Percentiles rank a stretch among this genome's conserved stretches.
Conservation (phyloP, 2,888 invertebrate genomes). For the Choristoneura rosaceana region DNA sequence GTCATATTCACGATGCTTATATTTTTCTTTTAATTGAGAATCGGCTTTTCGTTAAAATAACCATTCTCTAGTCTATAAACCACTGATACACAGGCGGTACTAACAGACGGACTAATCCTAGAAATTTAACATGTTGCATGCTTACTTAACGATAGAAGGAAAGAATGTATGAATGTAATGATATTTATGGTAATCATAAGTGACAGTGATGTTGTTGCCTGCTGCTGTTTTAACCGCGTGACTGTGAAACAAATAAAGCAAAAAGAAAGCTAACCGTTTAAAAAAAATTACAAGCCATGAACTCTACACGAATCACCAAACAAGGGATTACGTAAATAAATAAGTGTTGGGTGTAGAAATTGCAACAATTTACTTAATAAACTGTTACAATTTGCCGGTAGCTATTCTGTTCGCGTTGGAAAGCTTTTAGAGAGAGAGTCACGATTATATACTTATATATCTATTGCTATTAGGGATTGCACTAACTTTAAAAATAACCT, state of each 20-base stretch:
- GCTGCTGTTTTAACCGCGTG: not conserved
- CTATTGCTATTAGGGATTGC: conserved; percentile 1
- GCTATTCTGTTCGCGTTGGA: conserved; percentile 15
- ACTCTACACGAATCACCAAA: conserved; percentile 14
- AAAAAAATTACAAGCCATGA: not conserved
- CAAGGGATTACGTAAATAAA: conserved; percentile 23
- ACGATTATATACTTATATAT: conserved; percentile 6
- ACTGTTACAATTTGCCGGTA: conserved; percentile 32
- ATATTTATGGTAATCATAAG: not conserved
- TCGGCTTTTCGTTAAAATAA: too few species aligned
- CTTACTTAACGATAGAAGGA: not conserved
- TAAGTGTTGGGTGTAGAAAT: conserved; percentile 28
- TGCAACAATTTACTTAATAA: conserved; percentile 35
- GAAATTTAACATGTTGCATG: too few species aligned
- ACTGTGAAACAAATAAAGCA: conserved; percentile 1
- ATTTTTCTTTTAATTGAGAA: too few species aligned
- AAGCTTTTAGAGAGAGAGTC: not conserved
- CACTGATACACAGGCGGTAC: too few species aligned
- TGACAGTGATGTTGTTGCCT: not conserved
- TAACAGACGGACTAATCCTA: too few species aligned
- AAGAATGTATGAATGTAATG: not conserved
- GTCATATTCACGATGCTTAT: too few species aligned
- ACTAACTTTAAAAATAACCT: not conserved
- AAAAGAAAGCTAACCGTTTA: conserved; percentile 24
- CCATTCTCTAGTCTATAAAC: too few species aligned